Conservation (phyloP, 1,140 invertebrate species). For the Bombus superbus region DNA sequence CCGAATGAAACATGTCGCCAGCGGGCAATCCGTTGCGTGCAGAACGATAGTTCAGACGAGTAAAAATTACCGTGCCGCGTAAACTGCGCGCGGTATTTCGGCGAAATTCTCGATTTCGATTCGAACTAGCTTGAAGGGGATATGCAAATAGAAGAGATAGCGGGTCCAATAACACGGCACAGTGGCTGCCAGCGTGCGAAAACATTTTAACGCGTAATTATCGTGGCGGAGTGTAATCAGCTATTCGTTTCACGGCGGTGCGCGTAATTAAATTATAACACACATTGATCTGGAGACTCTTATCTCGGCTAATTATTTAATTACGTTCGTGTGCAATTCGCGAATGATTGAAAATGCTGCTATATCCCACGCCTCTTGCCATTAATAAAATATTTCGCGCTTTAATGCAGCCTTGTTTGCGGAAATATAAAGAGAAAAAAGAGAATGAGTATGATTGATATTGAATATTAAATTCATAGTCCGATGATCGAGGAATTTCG, state of each 20-base stretch:
- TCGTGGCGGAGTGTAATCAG: constrained; percentile 11
- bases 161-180: constrained; percentile 5
- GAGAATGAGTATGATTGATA: background rate
- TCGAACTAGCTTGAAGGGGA: background rate
- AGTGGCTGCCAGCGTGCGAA: background rate
- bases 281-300: background rate
- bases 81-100: background rate
- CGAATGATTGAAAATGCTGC: constrained; percentile 3
- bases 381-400: background rate
- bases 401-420: background rate
- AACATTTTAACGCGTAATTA: constrained; percentile 41
- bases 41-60: background rate
- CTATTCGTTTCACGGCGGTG: background rate
- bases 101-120: background rate
- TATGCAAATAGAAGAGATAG: background rate
- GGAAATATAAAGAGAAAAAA: background rate
- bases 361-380: background rate
- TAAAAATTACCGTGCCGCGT: constrained; percentile 1
- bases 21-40: constrained; percentile 2
- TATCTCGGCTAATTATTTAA: constrained; percentile 23
- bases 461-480: too few species aligned
- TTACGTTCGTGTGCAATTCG: background rate
- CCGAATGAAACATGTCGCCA: constrained; percentile 18
- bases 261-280: constrained; percentile 39
- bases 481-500: too few species aligned